Evolutionary conservation across 35 echinoderm and acorn worm species (phyloP).

Genomic region (Apostichopus parvimensis): DNA sequence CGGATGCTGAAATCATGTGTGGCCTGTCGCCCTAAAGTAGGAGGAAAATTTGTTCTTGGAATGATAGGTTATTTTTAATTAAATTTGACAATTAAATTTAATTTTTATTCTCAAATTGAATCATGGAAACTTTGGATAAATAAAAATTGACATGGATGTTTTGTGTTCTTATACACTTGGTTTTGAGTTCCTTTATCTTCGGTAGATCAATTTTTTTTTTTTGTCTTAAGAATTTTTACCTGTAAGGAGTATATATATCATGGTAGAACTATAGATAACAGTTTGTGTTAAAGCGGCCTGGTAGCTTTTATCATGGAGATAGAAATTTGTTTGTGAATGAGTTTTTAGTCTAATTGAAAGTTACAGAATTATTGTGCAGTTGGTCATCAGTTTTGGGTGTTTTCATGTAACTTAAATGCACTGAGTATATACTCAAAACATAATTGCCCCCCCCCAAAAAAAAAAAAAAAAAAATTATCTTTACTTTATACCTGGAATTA

Average conservation of each 20-base stretch:
- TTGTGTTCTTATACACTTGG: background rate
- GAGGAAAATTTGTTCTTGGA: background rate
- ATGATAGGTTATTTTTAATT: conserved; percentile 6
- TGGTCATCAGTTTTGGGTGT: too few relatives aligned
- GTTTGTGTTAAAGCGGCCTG: background rate
- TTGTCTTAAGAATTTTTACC: background rate
- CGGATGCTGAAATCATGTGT: background rate
- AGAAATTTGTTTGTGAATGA: too few relatives aligned
- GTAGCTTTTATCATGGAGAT: too few relatives aligned
- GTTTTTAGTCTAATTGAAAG: too few relatives aligned
- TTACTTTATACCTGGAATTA: too few relatives aligned
- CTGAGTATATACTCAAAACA: too few relatives aligned
- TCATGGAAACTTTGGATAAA: background rate
- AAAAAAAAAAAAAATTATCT: too few relatives aligned
- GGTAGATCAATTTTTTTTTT: background rate
- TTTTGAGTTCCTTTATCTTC: background rate
- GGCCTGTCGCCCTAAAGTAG: background rate
- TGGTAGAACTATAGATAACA: too few relatives aligned
- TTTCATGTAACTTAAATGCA: too few relatives aligned
- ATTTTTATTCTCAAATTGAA: background rate
- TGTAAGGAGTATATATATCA: background rate
- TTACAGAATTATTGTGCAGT: too few relatives aligned
- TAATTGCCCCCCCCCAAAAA: too few relatives aligned
- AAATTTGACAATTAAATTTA: background rate
- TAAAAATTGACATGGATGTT: background rate